Evolutionary conservation across 2,113 vertebrate species (phyloP).

Genomic region (Castor canadensis): DNA sequence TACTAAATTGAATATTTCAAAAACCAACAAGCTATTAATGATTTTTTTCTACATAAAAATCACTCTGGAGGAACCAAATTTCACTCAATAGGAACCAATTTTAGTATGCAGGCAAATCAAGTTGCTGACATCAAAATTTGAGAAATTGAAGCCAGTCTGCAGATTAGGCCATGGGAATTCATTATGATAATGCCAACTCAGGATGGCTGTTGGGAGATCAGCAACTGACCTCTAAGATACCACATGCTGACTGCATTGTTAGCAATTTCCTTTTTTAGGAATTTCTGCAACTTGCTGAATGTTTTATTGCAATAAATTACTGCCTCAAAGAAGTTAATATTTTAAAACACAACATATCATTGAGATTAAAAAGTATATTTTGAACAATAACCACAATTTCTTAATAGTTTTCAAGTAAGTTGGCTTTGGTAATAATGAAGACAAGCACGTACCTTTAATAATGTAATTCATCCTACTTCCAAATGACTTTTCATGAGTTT

Average conservation of each 20-base stretch:
- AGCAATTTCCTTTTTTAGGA: neutral
- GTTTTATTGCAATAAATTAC: conserved; percentile 29
- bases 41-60: neutral
- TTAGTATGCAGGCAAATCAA: neutral
- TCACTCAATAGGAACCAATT: neutral
- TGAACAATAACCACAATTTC: neutral
- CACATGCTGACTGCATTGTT: neutral
- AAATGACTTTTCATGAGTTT: conserved; percentile 6
- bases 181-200: neutral
- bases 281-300: neutral
- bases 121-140: neutral
- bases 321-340: conserved; percentile 30
- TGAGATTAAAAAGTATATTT: conserved; percentile 13
- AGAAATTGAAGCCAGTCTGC: neutral
- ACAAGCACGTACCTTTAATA: neutral
- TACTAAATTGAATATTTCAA: conserved; percentile 52
- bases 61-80: neutral
- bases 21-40: conserved; percentile 13
- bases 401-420: neutral
- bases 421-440: conserved; percentile 12
- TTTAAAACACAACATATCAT: neutral
- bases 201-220: neutral
- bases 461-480: neutral
- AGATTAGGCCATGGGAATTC: neutral
- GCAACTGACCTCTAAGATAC: neutral